These are phyloP conservation scores for Sebastes reedi DNA, from an alignment of 2,797 vertebrate species.

Conservation along the genomic window DNA sequence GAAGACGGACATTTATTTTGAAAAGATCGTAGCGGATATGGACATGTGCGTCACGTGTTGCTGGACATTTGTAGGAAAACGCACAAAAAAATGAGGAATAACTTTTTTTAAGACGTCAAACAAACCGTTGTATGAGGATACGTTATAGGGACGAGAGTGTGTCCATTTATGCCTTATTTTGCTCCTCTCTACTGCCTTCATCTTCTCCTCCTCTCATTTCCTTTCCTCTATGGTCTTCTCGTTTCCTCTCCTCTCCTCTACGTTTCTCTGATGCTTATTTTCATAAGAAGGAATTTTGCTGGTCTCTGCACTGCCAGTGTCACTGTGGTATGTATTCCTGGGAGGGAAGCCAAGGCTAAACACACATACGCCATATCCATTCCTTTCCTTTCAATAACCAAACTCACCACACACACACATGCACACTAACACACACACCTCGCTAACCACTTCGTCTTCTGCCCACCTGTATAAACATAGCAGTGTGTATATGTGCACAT, in stretches of 20 bases:
- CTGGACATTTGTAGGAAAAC: too few species aligned
- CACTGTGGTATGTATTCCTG: slow-evolving; percentile 72
- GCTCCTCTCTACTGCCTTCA: not conserved
- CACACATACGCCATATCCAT: slow-evolving; percentile 71
- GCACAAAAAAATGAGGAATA: too few species aligned
- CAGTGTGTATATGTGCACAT: slow-evolving; percentile 53
- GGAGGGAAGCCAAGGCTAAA: slow-evolving; percentile 72
- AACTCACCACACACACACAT: slow-evolving; percentile 42
- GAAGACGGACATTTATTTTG: too few species aligned
- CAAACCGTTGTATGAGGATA: too few species aligned
- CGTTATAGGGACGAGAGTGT: not conserved
- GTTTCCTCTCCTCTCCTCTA: slow-evolving; percentile 17
- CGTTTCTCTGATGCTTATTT: slow-evolving; percentile 74
- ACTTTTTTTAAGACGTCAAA: too few species aligned
- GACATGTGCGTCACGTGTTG: too few species aligned
- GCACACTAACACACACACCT: slow-evolving; percentile 44
- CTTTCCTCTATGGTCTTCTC: not conserved
- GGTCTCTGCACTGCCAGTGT: slow-evolving; percentile 67
- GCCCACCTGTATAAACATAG: slow-evolving; percentile 80
- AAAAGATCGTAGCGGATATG: too few species aligned
- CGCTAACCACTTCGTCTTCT: slow-evolving; percentile 63
- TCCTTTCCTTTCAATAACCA: slow-evolving; percentile 73
- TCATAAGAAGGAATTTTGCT: slow-evolving; percentile 76
- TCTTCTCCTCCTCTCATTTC: not conserved
- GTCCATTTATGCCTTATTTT: not conserved